These are phyloP conservation scores for Argyra leucocephala DNA, from an alignment of 2,888 invertebrate genomes.

Conservation along the genomic window DNA sequence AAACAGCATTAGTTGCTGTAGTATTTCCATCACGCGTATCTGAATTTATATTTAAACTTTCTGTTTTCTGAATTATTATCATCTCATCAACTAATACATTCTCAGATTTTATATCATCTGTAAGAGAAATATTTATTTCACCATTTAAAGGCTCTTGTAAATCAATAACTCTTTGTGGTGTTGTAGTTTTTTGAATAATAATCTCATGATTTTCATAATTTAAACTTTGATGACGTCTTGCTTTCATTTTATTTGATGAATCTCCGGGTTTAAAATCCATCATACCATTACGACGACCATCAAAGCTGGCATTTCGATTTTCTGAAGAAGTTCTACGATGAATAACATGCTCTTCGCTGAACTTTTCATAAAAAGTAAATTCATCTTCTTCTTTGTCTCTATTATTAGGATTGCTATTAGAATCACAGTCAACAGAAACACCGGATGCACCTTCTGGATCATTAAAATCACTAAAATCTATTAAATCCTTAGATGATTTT, in stretches of 20 bases:
- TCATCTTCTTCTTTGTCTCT: background rate
- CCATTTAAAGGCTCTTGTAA: slow-evolving; percentile 23
- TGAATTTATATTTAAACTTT: slow-evolving; percentile 32
- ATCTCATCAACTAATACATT: slow-evolving; percentile 27
- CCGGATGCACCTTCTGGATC: slow-evolving; percentile 30
- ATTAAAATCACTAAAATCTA: slow-evolving; percentile 38
- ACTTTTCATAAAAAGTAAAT: slow-evolving; percentile 20
- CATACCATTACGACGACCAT: slow-evolving; percentile 43
- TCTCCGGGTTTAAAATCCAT: slow-evolving; percentile 23
- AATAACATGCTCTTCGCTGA: slow-evolving; percentile 32
- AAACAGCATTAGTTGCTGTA: slow-evolving; percentile 14
- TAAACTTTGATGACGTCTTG: slow-evolving; percentile 38
- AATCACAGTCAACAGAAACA: slow-evolving; percentile 13
- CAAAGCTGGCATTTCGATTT: slow-evolving; percentile 37
- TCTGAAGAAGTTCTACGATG: slow-evolving; percentile 38
- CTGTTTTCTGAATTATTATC: slow-evolving; percentile 34
- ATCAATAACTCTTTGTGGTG: slow-evolving; percentile 27
- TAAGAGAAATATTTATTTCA: slow-evolving; percentile 22
- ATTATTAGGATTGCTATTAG: slow-evolving; percentile 16
- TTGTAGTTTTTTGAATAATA: slow-evolving; percentile 28
- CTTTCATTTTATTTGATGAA: slow-evolving; percentile 16
- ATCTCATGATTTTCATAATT: slow-evolving; percentile 43
- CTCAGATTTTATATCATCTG: slow-evolving; percentile 24
- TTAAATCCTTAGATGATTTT: slow-evolving; percentile 32
- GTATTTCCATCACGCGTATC: slow-evolving; percentile 14